Base-by-base conservation (phyloP, 37 sponge, comb jelly and placozoan species). In the Dysidea cf. avara region DNA sequence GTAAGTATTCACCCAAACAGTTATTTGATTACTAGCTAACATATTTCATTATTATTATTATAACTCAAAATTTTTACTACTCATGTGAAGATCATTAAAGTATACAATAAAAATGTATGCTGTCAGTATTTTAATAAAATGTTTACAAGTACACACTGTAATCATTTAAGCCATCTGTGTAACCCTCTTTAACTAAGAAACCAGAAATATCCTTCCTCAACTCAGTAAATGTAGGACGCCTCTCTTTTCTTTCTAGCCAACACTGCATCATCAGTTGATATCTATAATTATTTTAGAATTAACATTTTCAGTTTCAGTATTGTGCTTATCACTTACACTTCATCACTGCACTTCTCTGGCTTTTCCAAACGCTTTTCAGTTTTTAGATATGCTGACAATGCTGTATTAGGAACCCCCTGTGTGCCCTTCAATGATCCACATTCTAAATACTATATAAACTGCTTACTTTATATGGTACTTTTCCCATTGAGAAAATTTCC, bases 211-310 rank as follows among this genome's bases (percentile, higher is more conserved):
- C 34, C 28, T 40, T 9, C 38, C 67, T 40, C 18, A 82, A 36
- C 49, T 66, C 34, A 12, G 64, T 32, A 39, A 83, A 83, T 0
- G 68, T 52, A 12, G 76, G 76, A 11, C 83, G 56, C 16, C 75
- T 20, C 21, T 64, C 36, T 24, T 54, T 66, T 31, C 52, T 51
- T 24, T 59, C 63, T n/a, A 31, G 58, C 83, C 83, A 83, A 29
- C 83, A 83, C 36, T 75, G 52, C 0, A 7, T 4, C 83, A 83
- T 83, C 53, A 83, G 11, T 16, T 56, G 26, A 50, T 75, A 83
- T 54, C 83, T 83, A 28, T 7, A 72, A 7, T n/a, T 0, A 36
- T 21, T 22, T 38, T 2, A 25, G 39, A 35, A 61, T 3, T 9
- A 31, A n/a, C n/a, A 12, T 21, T 26, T 7, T 61, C 4, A 28